These are phyloP conservation scores for Isotomurus palustris DNA, from an alignment of 2,888 invertebrate genomes.

Conservation along the genomic window DNA sequence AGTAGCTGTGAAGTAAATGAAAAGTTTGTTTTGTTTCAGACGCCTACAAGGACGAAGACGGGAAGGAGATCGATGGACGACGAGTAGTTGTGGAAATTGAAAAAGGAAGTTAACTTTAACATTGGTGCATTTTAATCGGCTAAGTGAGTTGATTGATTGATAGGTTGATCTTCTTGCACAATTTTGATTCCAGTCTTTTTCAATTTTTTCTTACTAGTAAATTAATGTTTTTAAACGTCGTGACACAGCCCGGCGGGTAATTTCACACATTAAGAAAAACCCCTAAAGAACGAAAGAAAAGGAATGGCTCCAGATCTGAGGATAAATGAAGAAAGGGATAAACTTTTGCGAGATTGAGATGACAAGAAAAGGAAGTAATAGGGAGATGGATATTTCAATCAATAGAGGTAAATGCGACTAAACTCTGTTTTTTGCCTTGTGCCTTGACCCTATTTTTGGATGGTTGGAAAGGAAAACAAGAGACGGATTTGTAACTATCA, in stretches of 20 bases:
- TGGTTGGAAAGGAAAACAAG: no score
- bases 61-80: slow-evolving; percentile 98
- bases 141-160: slow-evolving; percentile 63
- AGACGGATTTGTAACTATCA: no score
- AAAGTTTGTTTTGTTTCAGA: no score
- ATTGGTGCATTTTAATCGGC: slow-evolving; percentile 93
- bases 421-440: not conserved
- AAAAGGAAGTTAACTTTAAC: slow-evolving; percentile 96
- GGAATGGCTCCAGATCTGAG: slow-evolving; percentile 52
- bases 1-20: no score
- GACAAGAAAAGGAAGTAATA: slow-evolving; percentile 61
- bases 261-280: no score
- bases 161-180: not conserved
- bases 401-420: slow-evolving; percentile 29
- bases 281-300: slow-evolving; percentile 45
- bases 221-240: slow-evolving; percentile 63
- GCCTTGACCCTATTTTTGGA: no score
- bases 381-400: slow-evolving; percentile 32
- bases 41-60: slow-evolving; percentile 99
- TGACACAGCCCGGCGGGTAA: slow-evolving; percentile 92
- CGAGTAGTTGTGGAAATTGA: slow-evolving; percentile 98
- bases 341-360: slow-evolving; percentile 55
- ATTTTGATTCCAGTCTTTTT: not conserved
- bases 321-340: slow-evolving; percentile 59
- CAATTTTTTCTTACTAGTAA: not conserved